Conservation (phyloP, 37 sponge, comb jelly and placozoan species). For the Hexactinellida sp. region DNA sequence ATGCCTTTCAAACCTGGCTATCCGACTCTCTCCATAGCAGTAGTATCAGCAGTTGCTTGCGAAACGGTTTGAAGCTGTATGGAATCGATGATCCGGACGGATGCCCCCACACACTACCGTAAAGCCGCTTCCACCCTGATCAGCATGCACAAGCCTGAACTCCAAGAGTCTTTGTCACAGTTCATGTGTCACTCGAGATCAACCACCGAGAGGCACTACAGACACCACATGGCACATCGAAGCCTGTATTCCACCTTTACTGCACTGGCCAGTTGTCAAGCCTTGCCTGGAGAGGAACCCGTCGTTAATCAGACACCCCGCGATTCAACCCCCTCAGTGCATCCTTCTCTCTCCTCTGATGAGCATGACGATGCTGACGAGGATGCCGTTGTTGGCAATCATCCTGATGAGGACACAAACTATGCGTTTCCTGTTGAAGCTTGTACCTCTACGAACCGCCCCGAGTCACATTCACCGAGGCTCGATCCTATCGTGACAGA, state of each 20-base stretch:
- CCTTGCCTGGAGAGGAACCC: not conserved
- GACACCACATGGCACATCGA: not conserved
- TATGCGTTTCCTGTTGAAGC: no score
- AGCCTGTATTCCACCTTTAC: no score
- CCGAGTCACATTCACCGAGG: no score
- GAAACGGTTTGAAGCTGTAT: not conserved
- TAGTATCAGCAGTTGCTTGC: not conserved
- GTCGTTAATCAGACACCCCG: not conserved
- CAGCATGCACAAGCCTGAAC: not conserved
- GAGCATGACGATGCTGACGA: not conserved
- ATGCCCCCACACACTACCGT: not conserved
- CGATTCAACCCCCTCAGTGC: not conserved
- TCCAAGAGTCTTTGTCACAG: not conserved
- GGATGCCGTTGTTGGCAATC: no score
- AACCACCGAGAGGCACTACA: not conserved
- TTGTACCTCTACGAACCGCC: no score
- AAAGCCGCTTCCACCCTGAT: not conserved
- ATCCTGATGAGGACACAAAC: no score
- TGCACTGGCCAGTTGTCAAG: not conserved
- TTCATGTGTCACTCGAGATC: not conserved
- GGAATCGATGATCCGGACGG: not conserved
- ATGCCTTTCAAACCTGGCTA: not conserved
- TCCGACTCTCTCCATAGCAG: not conserved
- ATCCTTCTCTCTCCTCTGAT: not conserved
- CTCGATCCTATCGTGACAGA: no score